Base-by-base conservation (phyloP, 2,797 vertebrate species). In the Thripadectes ignobilis region DNA sequence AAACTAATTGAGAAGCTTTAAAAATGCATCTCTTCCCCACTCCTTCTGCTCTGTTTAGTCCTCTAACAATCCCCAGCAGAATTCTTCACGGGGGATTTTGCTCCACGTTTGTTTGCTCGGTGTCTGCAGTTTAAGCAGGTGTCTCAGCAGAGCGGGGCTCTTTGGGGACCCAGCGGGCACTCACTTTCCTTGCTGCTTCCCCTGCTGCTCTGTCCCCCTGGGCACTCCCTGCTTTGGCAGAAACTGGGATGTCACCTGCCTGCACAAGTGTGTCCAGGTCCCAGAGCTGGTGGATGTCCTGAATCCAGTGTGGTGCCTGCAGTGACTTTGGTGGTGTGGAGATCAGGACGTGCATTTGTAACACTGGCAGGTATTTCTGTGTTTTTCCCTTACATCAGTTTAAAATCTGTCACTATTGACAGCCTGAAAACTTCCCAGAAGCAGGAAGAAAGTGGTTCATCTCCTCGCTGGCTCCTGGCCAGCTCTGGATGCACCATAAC, bases 41-140 rank as follows among this genome's bases (percentile, higher is more conserved):
- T 94, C 73, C 79, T 95, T 96, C 91, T 95, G 90, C 86, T 95
- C 94, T 91, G 79, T 75, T 93, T 95, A 95, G 89, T 93, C 81
- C 79, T 58, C 41, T 74, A 51, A 51, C 57, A 51, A 85, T 65
- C 68, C 92, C 68, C 86, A 82, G 46, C 36, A 72, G 92, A 89
- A 73, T 88, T 81, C 79, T 63, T 55, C 86, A 22, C 48, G 3
- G 18, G 87, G 79, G 88, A 73, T 86, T 91, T 91, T 72, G 17
- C 55, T 21, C 38, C 0, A 0, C 21, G 30, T 66, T 49, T 91
- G 26, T 88, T 83, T 63, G 20, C 51, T 80, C n/a, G 3, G 41
- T 24, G 52, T 54, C 21, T 77, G 78, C 38, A 71, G 71, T 34
- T 38, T 32, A 38, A 84, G 26, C 62, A 62, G 57, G 93, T 86